phyloP scores from a whole-genome alignment of 2,888 invertebrate genomes.

The Opisthograptis luteolata region DNA sequence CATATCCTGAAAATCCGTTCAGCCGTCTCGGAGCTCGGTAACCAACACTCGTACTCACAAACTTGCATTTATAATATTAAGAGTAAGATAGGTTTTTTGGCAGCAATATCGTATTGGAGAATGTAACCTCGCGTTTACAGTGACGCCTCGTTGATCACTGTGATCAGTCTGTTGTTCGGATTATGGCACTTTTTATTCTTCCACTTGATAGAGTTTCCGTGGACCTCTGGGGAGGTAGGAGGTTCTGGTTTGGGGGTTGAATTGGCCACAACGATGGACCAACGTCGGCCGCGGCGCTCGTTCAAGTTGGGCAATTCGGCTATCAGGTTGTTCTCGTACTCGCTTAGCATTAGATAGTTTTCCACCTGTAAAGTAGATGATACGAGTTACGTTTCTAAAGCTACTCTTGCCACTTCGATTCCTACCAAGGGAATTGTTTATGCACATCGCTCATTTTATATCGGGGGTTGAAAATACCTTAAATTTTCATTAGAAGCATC shows the following conservation, averaged over 20 bases:
- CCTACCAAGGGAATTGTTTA: too few species aligned
- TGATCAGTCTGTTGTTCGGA: slow-evolving; percentile 87
- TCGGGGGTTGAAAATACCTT: too few species aligned
- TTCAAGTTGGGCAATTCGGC: slow-evolving; percentile 90
- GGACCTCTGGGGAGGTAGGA: slow-evolving; percentile 66
- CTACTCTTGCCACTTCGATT: too few species aligned
- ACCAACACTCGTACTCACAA: too few species aligned
- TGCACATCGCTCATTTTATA: too few species aligned
- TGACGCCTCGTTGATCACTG: slow-evolving; percentile 91
- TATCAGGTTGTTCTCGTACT: slow-evolving; percentile 93
- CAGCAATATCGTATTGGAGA: slow-evolving; percentile 6
- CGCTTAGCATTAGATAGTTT: slow-evolving; percentile 93
- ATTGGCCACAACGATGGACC: slow-evolving; percentile 87
- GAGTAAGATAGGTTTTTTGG: neutral
- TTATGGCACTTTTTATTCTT: slow-evolving; percentile 82
- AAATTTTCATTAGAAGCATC: too few species aligned
- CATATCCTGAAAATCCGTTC: too few species aligned
- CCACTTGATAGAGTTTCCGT: slow-evolving; percentile 71
- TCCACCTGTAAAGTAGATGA: slow-evolving; percentile 82
- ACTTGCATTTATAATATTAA: too few species aligned
- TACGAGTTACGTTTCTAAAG: neutral
- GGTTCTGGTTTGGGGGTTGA: slow-evolving; percentile 61
- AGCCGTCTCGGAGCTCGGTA: too few species aligned
- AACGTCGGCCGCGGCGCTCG: slow-evolving; percentile 88
- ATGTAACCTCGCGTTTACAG: slow-evolving; percentile 61